These are phyloP conservation scores for Danaus melanippus DNA, from an alignment of 1,140 invertebrate genomes.

Conservation along the genomic window DNA sequence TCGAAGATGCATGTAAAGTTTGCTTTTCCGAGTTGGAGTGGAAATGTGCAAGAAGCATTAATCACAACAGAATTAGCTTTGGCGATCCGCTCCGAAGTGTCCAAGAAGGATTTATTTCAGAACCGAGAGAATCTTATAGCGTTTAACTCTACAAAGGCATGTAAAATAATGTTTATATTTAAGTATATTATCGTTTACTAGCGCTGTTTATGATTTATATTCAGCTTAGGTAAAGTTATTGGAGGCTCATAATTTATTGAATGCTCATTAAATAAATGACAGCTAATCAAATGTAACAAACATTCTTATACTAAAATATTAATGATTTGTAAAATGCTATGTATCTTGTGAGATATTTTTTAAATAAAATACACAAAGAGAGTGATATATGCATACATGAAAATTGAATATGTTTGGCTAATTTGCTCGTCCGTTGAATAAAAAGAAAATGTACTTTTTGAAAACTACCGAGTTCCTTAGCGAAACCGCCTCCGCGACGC, in stretches of 20 bases:
- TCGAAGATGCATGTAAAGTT: slow-evolving; percentile 22
- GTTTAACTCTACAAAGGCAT: slow-evolving; percentile 37
- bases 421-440: too few species aligned
- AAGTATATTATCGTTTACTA: slow-evolving; percentile 1
- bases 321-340: too few species aligned
- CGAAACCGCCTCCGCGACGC: slow-evolving; percentile 50
- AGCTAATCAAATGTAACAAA: too few species aligned
- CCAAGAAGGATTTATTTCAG: slow-evolving; percentile 60
- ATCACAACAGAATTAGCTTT: slow-evolving; percentile 71
- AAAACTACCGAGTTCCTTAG: slow-evolving; percentile 21
- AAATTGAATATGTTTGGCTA: too few species aligned
- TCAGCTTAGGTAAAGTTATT: slow-evolving; percentile 16
- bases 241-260: not conserved
- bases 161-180: slow-evolving; percentile 36
- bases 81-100: slow-evolving; percentile 67
- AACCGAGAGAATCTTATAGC: slow-evolving; percentile 39
- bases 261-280: too few species aligned
- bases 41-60: slow-evolving; percentile 67
- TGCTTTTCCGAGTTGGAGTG: slow-evolving; percentile 48
- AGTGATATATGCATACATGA: too few species aligned
- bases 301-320: too few species aligned
- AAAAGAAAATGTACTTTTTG: too few species aligned
- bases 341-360: too few species aligned
- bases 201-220: slow-evolving; percentile 29
- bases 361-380: too few species aligned